These are phyloP conservation scores for Mycalesis mineus DNA, from an alignment of 2,888 invertebrate species.

Conservation along the genomic window DNA sequence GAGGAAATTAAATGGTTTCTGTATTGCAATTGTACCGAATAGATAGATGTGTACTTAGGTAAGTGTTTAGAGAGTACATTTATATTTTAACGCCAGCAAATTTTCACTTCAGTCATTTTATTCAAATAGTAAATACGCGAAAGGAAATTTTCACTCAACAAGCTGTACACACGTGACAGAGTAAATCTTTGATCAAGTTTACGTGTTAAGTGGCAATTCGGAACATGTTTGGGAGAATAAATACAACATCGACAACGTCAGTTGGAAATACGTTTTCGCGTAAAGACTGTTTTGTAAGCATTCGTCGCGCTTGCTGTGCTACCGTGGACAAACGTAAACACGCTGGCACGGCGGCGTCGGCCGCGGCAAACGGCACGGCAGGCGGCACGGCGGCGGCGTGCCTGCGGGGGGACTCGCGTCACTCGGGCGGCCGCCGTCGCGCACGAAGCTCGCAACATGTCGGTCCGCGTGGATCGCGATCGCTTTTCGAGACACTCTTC, in stretches of 20 bases:
- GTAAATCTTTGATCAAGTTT: slow-evolving; percentile 12
- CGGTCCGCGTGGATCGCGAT: slow-evolving; percentile 72
- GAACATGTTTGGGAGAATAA: slow-evolving; percentile 42
- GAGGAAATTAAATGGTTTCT: too few relatives aligned
- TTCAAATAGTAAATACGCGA: not conserved
- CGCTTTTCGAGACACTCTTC: slow-evolving; percentile 73
- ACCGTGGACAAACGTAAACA: slow-evolving; percentile 44
- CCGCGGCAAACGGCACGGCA: slow-evolving; percentile 38
- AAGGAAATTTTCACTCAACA: not conserved
- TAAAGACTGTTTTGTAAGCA: slow-evolving; percentile 62
- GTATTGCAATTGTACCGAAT: too few relatives aligned
- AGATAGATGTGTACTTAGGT: too few relatives aligned
- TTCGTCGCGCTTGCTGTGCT: slow-evolving; percentile 51
- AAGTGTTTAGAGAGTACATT: too few relatives aligned
- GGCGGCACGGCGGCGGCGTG: slow-evolving; percentile 16
- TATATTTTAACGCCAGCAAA: too few relatives aligned
- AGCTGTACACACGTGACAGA: not conserved
- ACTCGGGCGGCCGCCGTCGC: slow-evolving; percentile 74
- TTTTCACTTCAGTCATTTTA: too few relatives aligned
- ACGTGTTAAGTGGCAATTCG: slow-evolving; percentile 12
- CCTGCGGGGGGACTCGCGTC: slow-evolving; percentile 45
- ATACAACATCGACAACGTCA: slow-evolving; percentile 48
- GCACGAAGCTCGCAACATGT: slow-evolving; percentile 73
- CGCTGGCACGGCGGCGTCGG: slow-evolving; percentile 35
- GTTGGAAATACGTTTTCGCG: slow-evolving; percentile 55